Conservation (phyloP, 2,888 invertebrate genomes). For the Phyllotreta striolata region DNA sequence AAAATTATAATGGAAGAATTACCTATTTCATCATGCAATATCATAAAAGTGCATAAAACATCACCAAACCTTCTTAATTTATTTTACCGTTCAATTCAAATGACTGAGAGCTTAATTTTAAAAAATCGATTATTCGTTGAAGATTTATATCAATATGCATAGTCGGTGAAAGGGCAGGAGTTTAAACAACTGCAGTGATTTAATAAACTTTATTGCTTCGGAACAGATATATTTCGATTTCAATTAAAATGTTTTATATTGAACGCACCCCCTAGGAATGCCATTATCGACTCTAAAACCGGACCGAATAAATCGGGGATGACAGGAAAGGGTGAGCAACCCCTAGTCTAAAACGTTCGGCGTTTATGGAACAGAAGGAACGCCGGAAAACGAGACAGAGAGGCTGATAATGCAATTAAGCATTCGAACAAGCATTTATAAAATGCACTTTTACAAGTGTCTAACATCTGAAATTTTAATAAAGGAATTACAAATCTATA, state of each 20-base stretch:
- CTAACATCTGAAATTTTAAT: no score
- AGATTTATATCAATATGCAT: no score
- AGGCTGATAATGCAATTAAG: conserved; percentile 30
- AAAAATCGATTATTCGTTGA: no score
- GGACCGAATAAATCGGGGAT: conserved; percentile 34
- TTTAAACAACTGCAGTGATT: conserved; percentile 9
- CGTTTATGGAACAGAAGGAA: conserved; percentile 4
- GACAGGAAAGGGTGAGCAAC: conserved; percentile 48
- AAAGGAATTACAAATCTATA: no score
- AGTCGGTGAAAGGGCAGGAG: conserved; percentile 1
- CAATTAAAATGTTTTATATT: conserved; percentile 61
- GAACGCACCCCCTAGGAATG: conserved; percentile 59
- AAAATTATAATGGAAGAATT: no score
- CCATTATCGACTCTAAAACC: conserved; percentile 55
- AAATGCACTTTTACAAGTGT: no score
- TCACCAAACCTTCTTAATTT: no score
- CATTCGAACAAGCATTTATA: no score
- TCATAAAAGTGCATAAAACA: no score
- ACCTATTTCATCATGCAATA: no score
- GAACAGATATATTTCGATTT: conserved; percentile 58
- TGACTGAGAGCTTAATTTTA: no score
- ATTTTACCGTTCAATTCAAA: no score
- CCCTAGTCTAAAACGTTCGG: conserved; percentile 30
- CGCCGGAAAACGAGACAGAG: background rate
- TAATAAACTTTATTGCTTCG: conserved; percentile 21